Evolutionary conservation across 2,888 invertebrate species (phyloP), one percentile per base, ranked within the genome.

Genomic region (Perithous albicinctus): DNA sequence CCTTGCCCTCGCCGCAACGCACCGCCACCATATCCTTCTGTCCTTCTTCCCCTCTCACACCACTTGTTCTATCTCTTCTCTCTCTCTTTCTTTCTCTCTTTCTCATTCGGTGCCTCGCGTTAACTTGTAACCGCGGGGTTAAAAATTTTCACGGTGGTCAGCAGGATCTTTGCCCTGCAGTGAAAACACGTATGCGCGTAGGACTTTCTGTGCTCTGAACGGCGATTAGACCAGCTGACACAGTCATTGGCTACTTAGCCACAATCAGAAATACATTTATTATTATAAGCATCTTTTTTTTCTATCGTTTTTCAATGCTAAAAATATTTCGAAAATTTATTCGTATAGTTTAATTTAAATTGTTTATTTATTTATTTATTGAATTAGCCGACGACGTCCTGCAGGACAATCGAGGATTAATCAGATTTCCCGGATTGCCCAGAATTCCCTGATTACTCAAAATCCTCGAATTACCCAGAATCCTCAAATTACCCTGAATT

Each of bases 131-230:
- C 84, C 85, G 74, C 77, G 64, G 78, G 79, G 80, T 84, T 78
- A 85, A 83, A 84, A 84, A 88, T 87, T 89, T 89, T 88, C 88
- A 88, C 87, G 88, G 87, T 89, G 89, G 88, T 89, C 90, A 87
- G 20, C 48, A 26, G 63, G 64, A 70, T 78, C 78, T 43, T 74
- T 48, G 56, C 48, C 43, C 70, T 38, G 54, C 15, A 29, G 20
- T 48, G n/a, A 10, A n/a, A 56, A 70, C 41, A 63, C 46, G 56
- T 70, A 38, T 66, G 43, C 20, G 48, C 46, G 2, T 15, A 46
- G 46, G 10, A 23, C 51, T 23, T 20, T 51, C 23, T 51, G 23
- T 23, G 23, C 12, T 8, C n/a, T 4, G 54, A n/a, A n/a, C 54
- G n/a, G 29, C 29, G 64, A 66, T 67, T 23, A 10, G 12, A n/a